Evolutionary conservation across 1,140 invertebrate species (phyloP).

Genomic region (Drosophila pallidifrons): DNA sequence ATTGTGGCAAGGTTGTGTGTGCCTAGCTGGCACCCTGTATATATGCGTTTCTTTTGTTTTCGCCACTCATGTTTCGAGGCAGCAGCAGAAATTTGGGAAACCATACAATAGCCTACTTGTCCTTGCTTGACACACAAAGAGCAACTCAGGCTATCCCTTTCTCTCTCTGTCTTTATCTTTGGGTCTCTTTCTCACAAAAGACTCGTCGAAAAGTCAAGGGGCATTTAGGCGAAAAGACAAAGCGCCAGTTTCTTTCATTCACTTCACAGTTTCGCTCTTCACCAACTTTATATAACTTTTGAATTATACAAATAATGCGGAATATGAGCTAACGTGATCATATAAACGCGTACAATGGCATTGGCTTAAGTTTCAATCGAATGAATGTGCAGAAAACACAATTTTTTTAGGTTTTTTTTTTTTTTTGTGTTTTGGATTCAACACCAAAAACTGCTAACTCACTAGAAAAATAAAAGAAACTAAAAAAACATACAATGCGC

Average conservation of each 20-base stretch:
- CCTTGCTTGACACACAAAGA: slow-evolving; percentile 32
- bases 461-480: background rate
- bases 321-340: slow-evolving; percentile 20
- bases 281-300: slow-evolving; percentile 23
- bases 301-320: slow-evolving; percentile 25
- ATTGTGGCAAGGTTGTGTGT: slow-evolving; percentile 11
- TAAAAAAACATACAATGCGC: background rate
- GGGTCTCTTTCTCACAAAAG: background rate
- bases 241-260: slow-evolving; percentile 3
- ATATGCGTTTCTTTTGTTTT: slow-evolving; percentile 29
- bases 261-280: background rate
- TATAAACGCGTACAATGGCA: slow-evolving; percentile 7
- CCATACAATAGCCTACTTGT: slow-evolving; percentile 36
- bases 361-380: slow-evolving; percentile 18
- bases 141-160: background rate
- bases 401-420: background rate
- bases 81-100: slow-evolving; percentile 27
- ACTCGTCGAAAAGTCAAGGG: slow-evolving; percentile 10
- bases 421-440: background rate
- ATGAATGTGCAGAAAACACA: slow-evolving; percentile 26
- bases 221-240: slow-evolving; percentile 16
- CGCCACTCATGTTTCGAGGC: slow-evolving; percentile 12
- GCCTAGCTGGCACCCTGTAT: slow-evolving; percentile 7
- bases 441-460: slow-evolving; percentile 18
- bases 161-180: background rate